phyloP scores from a whole-genome alignment of 1,140 invertebrate species.

The Telenomus remus region DNA sequence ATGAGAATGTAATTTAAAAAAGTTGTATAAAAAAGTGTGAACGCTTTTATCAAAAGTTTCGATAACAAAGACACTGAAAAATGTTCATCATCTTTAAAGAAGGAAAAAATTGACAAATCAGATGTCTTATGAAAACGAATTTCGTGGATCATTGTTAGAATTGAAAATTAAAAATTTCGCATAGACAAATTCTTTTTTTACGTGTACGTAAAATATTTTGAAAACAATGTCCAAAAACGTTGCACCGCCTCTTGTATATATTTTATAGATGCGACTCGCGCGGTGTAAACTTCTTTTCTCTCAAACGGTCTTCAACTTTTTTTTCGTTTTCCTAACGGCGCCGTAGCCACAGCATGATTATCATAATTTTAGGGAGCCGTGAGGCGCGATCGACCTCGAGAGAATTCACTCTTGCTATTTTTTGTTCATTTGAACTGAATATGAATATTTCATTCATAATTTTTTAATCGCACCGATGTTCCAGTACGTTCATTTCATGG shows the following conservation, averaged over 20 bases:
- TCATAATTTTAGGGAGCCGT: conserved; percentile 58
- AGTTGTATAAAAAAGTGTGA: too few relatives aligned
- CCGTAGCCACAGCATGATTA: conserved; percentile 46
- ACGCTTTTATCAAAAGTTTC: too few relatives aligned
- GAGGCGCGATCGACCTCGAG: conserved; percentile 59
- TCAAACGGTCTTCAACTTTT: conserved; percentile 44
- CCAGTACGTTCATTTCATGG: too few relatives aligned
- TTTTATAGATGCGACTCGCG: conserved; percentile 16
- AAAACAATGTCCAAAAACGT: neutral
- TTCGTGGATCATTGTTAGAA: too few relatives aligned
- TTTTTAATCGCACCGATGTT: conserved; percentile 51
- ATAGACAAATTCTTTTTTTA: too few relatives aligned
- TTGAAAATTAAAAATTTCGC: too few relatives aligned
- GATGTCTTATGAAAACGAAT: too few relatives aligned
- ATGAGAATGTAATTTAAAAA: too few relatives aligned
- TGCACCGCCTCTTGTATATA: conserved; percentile 4
- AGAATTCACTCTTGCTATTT: conserved; percentile 53
- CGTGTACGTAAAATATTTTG: too few relatives aligned
- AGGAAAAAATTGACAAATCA: too few relatives aligned
- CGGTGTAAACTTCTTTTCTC: conserved; percentile 44
- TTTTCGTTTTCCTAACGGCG: conserved; percentile 50
- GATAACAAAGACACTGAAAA: too few relatives aligned
- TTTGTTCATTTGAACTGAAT: conserved; percentile 53
- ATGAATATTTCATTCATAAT: conserved; percentile 59
- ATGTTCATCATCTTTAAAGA: too few relatives aligned